Percentiles rank a stretch among this genome's conserved stretches.
phyloP scores from a whole-genome alignment of 2,797 vertebrate genomes.

The Alectoris magna region DNA sequence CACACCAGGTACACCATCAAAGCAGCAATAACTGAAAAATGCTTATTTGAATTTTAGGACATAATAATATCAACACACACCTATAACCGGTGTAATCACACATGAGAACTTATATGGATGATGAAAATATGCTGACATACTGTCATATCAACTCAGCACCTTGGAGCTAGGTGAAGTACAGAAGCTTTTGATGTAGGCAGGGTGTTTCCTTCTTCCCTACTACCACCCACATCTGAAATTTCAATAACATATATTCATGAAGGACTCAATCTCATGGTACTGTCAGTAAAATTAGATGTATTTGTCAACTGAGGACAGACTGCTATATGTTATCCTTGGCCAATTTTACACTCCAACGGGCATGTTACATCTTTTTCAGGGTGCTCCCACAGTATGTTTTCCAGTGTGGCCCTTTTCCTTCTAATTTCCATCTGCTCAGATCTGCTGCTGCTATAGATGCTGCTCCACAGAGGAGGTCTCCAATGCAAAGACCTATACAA shows the following conservation, averaged over 20 bases:
- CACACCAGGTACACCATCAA: not conserved
- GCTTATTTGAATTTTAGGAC: not conserved
- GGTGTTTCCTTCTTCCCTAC: not conserved
- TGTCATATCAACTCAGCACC: not conserved
- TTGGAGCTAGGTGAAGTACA: not conserved
- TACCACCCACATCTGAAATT: not conserved
- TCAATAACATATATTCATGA: not conserved
- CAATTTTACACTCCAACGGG: conserved; percentile 21
- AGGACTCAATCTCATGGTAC: not conserved
- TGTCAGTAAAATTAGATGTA: not conserved
- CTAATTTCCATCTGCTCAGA: conserved; percentile 49
- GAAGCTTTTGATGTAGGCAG: not conserved
- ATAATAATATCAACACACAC: too few species aligned
- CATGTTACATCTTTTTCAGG: conserved; percentile 21
- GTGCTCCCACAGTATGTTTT: not conserved
- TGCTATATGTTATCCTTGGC: not conserved
- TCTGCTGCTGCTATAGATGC: not conserved
- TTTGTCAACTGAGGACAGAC: not conserved
- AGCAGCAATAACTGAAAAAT: not conserved
- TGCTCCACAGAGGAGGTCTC: not conserved
- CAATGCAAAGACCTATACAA: not conserved
- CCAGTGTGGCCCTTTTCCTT: not conserved
- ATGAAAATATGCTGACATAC: not conserved
- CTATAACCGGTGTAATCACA: not conserved
- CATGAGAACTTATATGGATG: not conserved